A percentile compares a stretch with the other conserved stretches of the same genome.
Conservation (phyloP, 2,113 vertebrate species). For the Chunga burmeisteri region DNA sequence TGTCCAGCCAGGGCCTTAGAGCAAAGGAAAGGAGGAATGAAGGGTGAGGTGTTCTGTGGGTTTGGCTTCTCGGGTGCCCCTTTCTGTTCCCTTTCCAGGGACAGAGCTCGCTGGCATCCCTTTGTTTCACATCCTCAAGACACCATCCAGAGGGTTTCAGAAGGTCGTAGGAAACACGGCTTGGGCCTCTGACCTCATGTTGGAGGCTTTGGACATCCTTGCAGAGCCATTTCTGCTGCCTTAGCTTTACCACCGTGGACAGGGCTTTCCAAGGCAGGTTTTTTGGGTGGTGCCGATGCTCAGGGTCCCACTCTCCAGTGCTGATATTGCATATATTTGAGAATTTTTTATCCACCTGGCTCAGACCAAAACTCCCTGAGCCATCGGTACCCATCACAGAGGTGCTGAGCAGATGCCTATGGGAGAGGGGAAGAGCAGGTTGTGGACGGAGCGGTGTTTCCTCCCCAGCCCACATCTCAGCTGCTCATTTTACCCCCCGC, state of each 20-base stretch:
- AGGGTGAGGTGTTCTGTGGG: neutral
- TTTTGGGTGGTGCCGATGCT: accelerated
- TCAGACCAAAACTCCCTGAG: accelerated
- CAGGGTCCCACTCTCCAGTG: neutral
- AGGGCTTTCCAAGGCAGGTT: neutral
- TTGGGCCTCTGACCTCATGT: accelerated
- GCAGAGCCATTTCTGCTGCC: neutral
- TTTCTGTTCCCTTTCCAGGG: neutral
- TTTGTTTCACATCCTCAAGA: neutral
- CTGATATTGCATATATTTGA: neutral
- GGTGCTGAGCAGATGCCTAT: accelerated
- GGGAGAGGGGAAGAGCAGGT: neutral
- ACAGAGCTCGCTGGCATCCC: neutral
- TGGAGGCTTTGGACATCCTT: neutral
- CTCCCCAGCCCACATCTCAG: neutral
- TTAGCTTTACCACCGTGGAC: neutral
- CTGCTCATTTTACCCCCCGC: accelerated
- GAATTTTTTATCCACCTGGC: neutral
- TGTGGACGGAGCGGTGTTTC: neutral
- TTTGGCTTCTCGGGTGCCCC: neutral
- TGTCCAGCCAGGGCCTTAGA: neutral
- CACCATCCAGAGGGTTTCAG: neutral
- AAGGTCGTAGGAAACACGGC: neutral
- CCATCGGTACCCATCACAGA: neutral
- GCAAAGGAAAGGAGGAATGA: neutral